Evolutionary conservation across 2,113 vertebrate species (phyloP).

Genomic region (Parus major): DNA sequence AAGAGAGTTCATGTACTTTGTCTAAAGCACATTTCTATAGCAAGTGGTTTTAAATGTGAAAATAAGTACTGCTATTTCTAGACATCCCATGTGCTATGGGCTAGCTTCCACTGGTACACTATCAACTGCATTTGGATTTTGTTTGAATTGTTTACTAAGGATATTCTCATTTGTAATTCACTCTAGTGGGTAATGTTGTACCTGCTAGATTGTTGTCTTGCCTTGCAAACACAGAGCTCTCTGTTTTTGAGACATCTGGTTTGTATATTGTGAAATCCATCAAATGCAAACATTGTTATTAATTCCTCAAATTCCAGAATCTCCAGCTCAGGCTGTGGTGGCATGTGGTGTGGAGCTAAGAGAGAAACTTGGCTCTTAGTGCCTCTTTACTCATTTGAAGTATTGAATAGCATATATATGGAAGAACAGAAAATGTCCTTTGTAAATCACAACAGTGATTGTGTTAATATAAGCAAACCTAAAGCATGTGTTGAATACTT

Average conservation of each 20-base stretch:
- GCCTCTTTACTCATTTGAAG: neutral
- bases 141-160: neutral
- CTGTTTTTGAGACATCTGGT: neutral
- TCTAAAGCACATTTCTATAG: neutral
- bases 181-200: neutral
- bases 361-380: neutral
- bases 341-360: neutral
- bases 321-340: neutral
- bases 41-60: neutral
- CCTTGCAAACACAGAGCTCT: neutral
- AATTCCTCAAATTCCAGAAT: neutral
- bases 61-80: neutral
- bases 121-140: neutral
- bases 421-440: neutral
- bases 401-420: neutral
- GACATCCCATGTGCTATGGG: neutral
- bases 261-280: neutral
- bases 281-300: neutral
- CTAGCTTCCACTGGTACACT: neutral
- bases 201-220: neutral
- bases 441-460: slow-evolving; percentile 4
- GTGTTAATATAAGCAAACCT: slow-evolving; percentile 52
- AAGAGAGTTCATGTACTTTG: neutral
- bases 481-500: slow-evolving; percentile 27
- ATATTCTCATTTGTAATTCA: neutral